A percentile compares a stretch with the other conserved stretches of the same genome.
phyloP scores from a whole-genome alignment of 2,888 invertebrate species.

The Patella caerulea region DNA sequence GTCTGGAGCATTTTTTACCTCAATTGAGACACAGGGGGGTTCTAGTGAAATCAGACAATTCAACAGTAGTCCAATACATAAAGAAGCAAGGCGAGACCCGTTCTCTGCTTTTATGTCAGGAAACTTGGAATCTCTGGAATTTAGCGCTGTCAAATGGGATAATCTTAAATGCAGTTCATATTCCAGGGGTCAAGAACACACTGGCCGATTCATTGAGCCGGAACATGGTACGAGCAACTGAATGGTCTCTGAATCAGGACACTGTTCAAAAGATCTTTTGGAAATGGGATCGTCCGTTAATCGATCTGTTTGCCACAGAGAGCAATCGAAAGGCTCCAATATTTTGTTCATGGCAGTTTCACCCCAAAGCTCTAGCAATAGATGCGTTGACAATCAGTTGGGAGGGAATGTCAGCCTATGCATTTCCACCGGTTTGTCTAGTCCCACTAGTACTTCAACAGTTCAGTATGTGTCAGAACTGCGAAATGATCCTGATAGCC shows the following conservation, averaged over 20 bases:
- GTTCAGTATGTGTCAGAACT: too few species aligned
- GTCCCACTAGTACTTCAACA: too few species aligned
- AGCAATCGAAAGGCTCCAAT: constrained; percentile 23
- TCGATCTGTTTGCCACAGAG: constrained; percentile 32
- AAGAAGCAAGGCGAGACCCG: neutral
- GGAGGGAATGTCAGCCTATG: constrained; percentile 33
- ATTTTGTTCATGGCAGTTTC: constrained; percentile 30
- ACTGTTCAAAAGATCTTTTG: constrained; percentile 17
- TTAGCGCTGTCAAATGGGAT: neutral
- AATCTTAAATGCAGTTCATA: constrained; percentile 7
- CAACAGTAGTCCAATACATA: constrained; percentile 6
- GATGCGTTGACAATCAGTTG: constrained; percentile 34
- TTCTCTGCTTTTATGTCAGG: neutral
- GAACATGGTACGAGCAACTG: constrained; percentile 20
- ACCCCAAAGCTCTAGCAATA: constrained; percentile 25
- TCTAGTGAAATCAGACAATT: constrained; percentile 8
- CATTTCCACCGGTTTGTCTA: constrained; percentile 28
- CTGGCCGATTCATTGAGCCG: constrained; percentile 18
- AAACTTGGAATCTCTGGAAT: neutral
- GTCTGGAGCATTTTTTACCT: too few species aligned
- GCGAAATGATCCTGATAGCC: too few species aligned
- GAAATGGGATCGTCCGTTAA: constrained; percentile 19
- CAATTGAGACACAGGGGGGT: neutral
- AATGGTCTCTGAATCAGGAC: constrained; percentile 25
- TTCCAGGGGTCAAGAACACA: too few species aligned